Base-by-base conservation (phyloP, 2,888 invertebrate species). In the Craniophora ligustri region DNA sequence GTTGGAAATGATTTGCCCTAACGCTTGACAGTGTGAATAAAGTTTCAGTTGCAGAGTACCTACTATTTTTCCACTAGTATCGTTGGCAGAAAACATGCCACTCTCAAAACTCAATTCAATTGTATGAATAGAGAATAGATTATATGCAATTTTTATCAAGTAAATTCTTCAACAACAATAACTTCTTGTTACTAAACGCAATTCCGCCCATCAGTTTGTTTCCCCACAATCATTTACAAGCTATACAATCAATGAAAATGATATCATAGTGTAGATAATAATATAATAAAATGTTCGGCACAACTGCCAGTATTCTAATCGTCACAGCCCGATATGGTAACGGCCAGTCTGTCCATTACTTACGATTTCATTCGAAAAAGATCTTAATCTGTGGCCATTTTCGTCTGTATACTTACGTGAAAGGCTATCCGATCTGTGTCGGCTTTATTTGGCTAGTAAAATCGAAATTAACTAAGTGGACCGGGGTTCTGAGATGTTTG, bases 331-430 rank as follows among this genome's bases (percentile, higher is more conserved):
- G 76, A 85, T 84, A 87, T 78, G 82, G 85, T 63, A 68, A 72
- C 68, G 67, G 59, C 76, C 72, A 74, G 77, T 75, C 73, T 72
- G 77, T 70, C 74, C 66, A 76, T 81, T 82, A 88, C 89, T 90
- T 89, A 84, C 89, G 83, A 86, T 92, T 91, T 91, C 90, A 82
- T 89, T 90, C 72, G 75, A 81, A 82, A 87, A 82, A 81, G 91
- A 92, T 91, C 81, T 76, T 82, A 85, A 91, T 91, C 91, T 85
- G 53, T 75, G 76, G 65, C 87, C 82, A 89, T 89, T 91, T 89
- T 89, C 89, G 86, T 87, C 82, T 79, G 81, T 84, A 81, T 82
- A 82, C 67, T 72, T 78, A 78, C 88, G 71, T 72, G 85, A 77
- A 89, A 78, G 91, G 92, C 90, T 91, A 91, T 91, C 91, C 75